A percentile compares a stretch with the other conserved stretches of the same genome.
phyloP scores from a whole-genome alignment of 2,888 invertebrate species.

The Ennomos quercinarius region DNA sequence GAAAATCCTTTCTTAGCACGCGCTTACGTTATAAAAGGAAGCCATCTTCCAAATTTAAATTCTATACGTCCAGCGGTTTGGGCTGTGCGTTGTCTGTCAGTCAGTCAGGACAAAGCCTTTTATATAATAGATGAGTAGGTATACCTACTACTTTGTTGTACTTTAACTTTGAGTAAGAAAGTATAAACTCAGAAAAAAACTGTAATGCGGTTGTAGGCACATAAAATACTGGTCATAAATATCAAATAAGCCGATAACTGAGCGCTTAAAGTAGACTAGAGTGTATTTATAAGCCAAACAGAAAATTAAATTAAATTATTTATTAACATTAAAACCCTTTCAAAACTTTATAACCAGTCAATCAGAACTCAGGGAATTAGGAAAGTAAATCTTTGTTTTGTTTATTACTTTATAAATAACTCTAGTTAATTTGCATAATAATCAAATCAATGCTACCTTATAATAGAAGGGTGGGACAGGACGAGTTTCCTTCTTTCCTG shows the following conservation, averaged over 20 bases:
- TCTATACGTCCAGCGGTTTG: too few relatives aligned
- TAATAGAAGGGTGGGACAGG: slow-evolving; percentile 55
- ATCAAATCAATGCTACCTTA: slow-evolving; percentile 47
- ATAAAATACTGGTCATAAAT: slow-evolving; percentile 49
- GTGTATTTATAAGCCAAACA: slow-evolving; percentile 52
- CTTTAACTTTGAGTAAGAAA: background rate
- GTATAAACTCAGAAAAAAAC: slow-evolving; percentile 60
- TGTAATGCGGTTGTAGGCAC: slow-evolving; percentile 60
- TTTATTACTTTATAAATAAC: slow-evolving; percentile 25
- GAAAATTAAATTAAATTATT: too few relatives aligned
- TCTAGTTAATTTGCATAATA: slow-evolving; percentile 23
- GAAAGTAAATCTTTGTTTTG: slow-evolving; percentile 27
- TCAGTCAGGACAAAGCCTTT: too few relatives aligned
- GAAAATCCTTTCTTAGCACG: too few relatives aligned
- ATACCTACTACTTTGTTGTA: too few relatives aligned
- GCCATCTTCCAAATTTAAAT: too few relatives aligned
- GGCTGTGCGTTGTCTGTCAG: too few relatives aligned
- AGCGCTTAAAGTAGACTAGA: slow-evolving; percentile 52
- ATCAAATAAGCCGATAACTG: slow-evolving; percentile 52
- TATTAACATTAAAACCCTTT: too few relatives aligned
- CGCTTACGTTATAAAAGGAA: too few relatives aligned
- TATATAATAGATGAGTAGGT: too few relatives aligned
- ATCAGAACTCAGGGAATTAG: slow-evolving; percentile 22
- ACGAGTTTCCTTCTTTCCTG: slow-evolving; percentile 50
- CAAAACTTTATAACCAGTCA: slow-evolving; percentile 26